These are phyloP conservation scores for Rhodinocichla rosea DNA, from an alignment of 2,113 vertebrate species.

Conservation along the genomic window DNA sequence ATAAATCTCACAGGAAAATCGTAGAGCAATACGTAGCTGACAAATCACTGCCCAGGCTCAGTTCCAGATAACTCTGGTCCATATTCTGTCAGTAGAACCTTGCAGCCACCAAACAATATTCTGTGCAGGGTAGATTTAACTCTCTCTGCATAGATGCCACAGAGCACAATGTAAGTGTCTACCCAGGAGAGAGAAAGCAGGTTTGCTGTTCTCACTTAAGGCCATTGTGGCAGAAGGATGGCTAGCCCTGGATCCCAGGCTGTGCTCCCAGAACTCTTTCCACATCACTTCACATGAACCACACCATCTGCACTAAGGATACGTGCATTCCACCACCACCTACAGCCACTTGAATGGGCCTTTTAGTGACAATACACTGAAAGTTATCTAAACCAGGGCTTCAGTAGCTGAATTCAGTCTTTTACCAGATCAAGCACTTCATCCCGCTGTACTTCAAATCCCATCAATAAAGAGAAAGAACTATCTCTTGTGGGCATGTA, in stretches of 20 bases:
- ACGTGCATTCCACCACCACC: neutral
- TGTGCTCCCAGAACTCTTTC: neutral
- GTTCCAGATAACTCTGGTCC: neutral
- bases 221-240: neutral
- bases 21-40: rapidly evolving
- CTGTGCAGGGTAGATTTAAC: neutral
- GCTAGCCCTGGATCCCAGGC: neutral
- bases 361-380: neutral
- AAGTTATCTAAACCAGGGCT: neutral
- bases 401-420: neutral
- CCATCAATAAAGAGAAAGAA: neutral
- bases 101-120: neutral
- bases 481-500: neutral
- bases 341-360: neutral
- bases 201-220: neutral
- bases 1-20: neutral
- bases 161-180: neutral
- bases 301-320: neutral
- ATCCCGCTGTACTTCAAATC: neutral
- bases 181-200: neutral
- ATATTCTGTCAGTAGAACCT: neutral
- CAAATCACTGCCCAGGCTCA: neutral
- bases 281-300: neutral
- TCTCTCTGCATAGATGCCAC: neutral
- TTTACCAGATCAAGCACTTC: neutral